phyloP scores from a whole-genome alignment of 2,113 vertebrate species.

The Narcine bancroftii region DNA sequence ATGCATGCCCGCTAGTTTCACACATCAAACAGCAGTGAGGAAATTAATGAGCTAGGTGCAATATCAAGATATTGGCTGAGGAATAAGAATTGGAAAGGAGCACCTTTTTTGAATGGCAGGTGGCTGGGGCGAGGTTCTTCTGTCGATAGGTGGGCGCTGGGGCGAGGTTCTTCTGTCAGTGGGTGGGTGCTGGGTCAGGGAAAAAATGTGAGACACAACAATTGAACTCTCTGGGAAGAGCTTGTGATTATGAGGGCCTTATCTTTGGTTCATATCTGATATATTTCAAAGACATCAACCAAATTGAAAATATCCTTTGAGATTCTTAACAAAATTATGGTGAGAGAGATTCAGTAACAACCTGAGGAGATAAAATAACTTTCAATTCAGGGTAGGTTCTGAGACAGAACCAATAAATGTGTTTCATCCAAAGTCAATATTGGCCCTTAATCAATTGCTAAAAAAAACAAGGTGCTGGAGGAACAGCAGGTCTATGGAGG shows the following conservation, averaged over 20 bases:
- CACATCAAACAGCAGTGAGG: background rate
- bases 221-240: background rate
- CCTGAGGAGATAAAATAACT: background rate
- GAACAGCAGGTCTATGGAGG: no score
- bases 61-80: background rate
- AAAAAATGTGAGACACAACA: background rate
- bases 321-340: background rate
- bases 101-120: background rate
- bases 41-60: no score
- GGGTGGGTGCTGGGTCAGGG: background rate
- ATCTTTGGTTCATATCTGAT: constrained; percentile 21
- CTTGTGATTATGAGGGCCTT: background rate
- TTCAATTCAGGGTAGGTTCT: background rate
- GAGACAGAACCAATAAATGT: background rate
- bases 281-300: constrained; percentile 5
- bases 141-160: background rate
- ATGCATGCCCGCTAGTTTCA: no score
- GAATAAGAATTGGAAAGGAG: background rate
- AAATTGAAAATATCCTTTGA: constrained; percentile 23
- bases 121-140: no score
- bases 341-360: background rate
- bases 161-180: no score
- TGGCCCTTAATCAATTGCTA: no score
- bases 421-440: no score
- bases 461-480: no score